Percentiles rank a stretch among this genome's conserved stretches.
phyloP scores from a whole-genome alignment of 2,113 vertebrate genomes.

The Loxodonta africana region DNA sequence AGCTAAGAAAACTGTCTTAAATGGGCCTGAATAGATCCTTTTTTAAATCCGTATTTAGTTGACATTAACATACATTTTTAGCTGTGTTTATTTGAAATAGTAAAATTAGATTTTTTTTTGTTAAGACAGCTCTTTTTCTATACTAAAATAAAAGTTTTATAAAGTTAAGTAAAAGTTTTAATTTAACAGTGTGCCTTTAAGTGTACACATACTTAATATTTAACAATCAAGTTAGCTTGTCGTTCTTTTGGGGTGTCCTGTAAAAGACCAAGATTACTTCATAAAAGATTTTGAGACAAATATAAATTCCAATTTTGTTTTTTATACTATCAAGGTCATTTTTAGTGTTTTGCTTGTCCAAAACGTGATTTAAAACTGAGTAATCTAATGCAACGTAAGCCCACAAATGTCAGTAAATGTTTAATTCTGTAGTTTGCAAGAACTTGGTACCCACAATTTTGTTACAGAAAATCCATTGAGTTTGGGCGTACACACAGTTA shows the following conservation, averaged over 20 bases:
- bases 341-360: not conserved
- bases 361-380: conserved; percentile 78
- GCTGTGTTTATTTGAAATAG: not conserved
- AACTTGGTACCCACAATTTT: conserved; percentile 75
- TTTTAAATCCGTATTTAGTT: not conserved
- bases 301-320: not conserved
- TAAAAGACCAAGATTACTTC: not conserved
- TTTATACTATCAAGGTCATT: conserved; percentile 72
- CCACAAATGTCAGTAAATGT: conserved; percentile 76
- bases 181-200: conserved; percentile 64
- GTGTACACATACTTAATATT: conserved; percentile 77
- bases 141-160: not conserved
- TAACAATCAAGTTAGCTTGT: conserved; percentile 59
- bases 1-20: not conserved
- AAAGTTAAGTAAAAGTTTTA: not conserved
- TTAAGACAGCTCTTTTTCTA: not conserved
- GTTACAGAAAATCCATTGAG: conserved; percentile 66
- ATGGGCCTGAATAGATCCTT: not conserved
- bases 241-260: not conserved
- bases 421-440: conserved; percentile 80
- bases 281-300: not conserved
- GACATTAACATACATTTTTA: conserved; percentile 7
- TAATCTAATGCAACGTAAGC: conserved; percentile 73
- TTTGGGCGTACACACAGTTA: not conserved
- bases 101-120: not conserved